Evolutionary conservation across 1,140 invertebrate species (phyloP).

Genomic region (Acromyrmex charruanus): DNA sequence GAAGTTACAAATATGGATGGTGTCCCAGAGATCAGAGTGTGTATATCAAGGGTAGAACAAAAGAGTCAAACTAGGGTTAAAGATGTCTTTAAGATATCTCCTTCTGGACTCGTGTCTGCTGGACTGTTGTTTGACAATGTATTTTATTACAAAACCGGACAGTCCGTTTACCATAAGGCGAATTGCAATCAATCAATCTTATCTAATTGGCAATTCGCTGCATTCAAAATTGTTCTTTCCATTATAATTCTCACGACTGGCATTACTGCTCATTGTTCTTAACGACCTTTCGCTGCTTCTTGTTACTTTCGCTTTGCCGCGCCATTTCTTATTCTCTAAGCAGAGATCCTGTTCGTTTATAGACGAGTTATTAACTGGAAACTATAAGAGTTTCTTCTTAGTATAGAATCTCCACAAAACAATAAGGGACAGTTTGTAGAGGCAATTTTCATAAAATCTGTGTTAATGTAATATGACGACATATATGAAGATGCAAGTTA

Average conservation of each 20-base stretch:
- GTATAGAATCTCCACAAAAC: not conserved
- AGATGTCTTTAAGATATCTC: no score
- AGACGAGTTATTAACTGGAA: slow-evolving; percentile 2
- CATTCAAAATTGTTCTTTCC: not conserved
- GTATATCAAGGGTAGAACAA: no score
- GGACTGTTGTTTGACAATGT: not conserved
- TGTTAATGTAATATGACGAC: slow-evolving; percentile 5
- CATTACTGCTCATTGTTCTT: slow-evolving; percentile 11
- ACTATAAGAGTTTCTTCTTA: not conserved
- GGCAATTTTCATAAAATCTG: slow-evolving; percentile 4
- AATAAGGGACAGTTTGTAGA: slow-evolving; percentile 4
- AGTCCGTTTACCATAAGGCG: not conserved
- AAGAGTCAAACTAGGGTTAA: no score
- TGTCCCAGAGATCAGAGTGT: no score
- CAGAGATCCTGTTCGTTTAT: not conserved
- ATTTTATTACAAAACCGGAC: not conserved
- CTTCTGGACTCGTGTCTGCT: no score
- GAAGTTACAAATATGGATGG: no score
- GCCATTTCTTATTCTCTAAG: not conserved
- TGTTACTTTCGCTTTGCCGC: not conserved
- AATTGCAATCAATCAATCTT: not conserved
- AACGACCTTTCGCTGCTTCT: slow-evolving; percentile 12
- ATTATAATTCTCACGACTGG: not conserved
- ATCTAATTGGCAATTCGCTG: not conserved
- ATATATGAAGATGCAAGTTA: slow-evolving; percentile 2